Evolutionary conservation across 2,113 vertebrate genomes (phyloP).

Genomic region (Delphinapterus leucas): DNA sequence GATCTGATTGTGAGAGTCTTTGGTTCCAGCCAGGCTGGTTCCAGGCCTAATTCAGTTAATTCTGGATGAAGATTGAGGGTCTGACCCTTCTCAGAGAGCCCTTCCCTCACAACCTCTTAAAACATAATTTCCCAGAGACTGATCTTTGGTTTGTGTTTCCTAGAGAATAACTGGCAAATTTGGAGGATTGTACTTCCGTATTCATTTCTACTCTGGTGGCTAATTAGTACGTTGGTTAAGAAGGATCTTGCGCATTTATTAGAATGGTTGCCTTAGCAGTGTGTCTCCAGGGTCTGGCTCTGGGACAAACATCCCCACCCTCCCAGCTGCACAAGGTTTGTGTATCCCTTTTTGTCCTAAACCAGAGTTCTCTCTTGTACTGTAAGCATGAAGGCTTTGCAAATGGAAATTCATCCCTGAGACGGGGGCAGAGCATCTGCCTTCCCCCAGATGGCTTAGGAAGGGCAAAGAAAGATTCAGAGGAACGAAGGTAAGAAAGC

Average conservation of each 20-base stretch:
- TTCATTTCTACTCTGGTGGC: background rate
- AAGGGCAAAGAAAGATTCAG: background rate
- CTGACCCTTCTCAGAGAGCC: background rate
- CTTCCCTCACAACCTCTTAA: background rate
- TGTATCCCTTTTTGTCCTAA: background rate
- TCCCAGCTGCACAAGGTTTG: no score
- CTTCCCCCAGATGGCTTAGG: background rate
- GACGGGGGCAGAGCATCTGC: background rate
- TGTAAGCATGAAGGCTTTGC: background rate
- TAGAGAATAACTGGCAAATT: background rate
- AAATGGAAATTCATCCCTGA: background rate
- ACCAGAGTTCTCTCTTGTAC: background rate
- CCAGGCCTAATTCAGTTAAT: background rate
- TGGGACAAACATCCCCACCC: background rate
- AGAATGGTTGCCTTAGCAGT: background rate
- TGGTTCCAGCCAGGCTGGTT: conserved; percentile 6
- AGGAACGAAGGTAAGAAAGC: background rate
- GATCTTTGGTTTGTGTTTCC: conserved; percentile 5
- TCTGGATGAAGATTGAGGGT: background rate
- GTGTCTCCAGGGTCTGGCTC: background rate
- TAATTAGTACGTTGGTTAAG: background rate
- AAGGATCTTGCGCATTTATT: background rate
- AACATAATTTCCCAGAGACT: background rate
- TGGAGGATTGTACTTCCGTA: background rate
- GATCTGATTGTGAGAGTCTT: background rate